Evolutionary conservation across 2,113 vertebrate genomes (phyloP).

Genomic region (Spermophilus dauricus): DNA sequence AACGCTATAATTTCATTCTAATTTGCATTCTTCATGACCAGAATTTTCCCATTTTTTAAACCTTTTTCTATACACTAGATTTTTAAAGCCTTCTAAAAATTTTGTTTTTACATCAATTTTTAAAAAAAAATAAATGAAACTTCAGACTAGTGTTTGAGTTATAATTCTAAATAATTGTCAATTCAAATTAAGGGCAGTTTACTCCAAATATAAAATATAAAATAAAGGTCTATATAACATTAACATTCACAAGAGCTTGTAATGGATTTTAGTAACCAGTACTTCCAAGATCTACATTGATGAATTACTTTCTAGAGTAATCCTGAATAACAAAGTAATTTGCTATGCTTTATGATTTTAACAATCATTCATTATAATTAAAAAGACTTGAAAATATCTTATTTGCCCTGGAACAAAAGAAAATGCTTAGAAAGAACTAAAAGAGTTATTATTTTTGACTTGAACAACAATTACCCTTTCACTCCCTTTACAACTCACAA

Average conservation of each 20-base stretch:
- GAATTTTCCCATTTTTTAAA: background rate
- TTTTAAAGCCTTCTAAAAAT: slow-evolving; percentile 3
- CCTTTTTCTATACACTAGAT: background rate
- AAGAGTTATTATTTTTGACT: slow-evolving; percentile 56
- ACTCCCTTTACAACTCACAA: slow-evolving; percentile 21
- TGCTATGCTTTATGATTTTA: slow-evolving; percentile 60
- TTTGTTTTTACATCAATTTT: background rate
- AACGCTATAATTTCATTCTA: background rate
- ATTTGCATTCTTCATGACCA: background rate
- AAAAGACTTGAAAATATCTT: slow-evolving; percentile 60
- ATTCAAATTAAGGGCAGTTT: slow-evolving; percentile 32
- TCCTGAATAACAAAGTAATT: slow-evolving; percentile 53
- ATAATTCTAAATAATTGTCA: background rate
- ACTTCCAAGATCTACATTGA: slow-evolving; percentile 1
- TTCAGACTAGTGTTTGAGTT: background rate
- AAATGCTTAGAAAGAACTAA: slow-evolving; percentile 63
- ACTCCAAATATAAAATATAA: slow-evolving; percentile 45
- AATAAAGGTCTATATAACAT: background rate
- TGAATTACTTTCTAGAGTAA: slow-evolving; percentile 55
- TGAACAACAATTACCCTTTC: slow-evolving; percentile 54
- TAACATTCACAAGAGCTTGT: background rate
- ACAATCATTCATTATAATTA: slow-evolving; percentile 65
- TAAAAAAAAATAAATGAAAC: slow-evolving; percentile 44
- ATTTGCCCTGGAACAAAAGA: slow-evolving; percentile 56
- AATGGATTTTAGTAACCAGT: slow-evolving; percentile 35